Evolutionary conservation across 37 sponge, comb jelly and placozoan species (phyloP), one percentile per base, ranked within the genome.

Genomic region (Lycopodina hypogea): DNA sequence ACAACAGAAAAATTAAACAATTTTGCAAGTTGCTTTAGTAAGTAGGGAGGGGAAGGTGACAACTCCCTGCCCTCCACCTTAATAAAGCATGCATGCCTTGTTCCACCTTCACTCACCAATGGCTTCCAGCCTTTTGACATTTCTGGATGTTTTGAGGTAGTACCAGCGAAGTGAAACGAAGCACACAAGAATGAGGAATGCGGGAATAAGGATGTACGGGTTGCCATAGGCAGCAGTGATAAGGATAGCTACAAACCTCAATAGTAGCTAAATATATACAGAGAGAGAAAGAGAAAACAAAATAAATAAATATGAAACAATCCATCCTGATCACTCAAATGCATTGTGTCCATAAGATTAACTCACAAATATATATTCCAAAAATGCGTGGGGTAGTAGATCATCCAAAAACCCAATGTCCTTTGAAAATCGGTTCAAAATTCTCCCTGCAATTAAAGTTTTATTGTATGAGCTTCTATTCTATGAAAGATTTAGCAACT

Each of bases 371-470:
- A 86, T 63, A 40, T 63, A 76, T 7, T 86, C 77, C 65, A 35
- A 72, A 42, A 83, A 84, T 24, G 48, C n/a, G 42, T 70, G 82
- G 4, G 94, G 94, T 32, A 93, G 42, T 24, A 84, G 55, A 39
- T 87, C 87, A 64, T 93, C 94, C 26, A 93, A 63, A 38, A 89
- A 81, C 0, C 87, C 84, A 73, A 89, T 41, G 56, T 93, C 94
- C 57, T 93, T 93, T 45, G 94, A 86, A 38, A 93, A 93, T 6
- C 91, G 38, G 66, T 93, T 93, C 55, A 89, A 81, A 8, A 93
- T 77, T 35, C 87, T 83, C 34, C 93, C 71, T 71, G 61, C 52
- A 61, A 4, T 8, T 35, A 67, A 35, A 6, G 38, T 36, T 4
- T 4, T 18, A 58, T 18, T 58, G 48, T 45, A 45, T 45, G 4